Base-by-base conservation (phyloP, 2,797 vertebrate species). In the Centropyge bicolor region DNA sequence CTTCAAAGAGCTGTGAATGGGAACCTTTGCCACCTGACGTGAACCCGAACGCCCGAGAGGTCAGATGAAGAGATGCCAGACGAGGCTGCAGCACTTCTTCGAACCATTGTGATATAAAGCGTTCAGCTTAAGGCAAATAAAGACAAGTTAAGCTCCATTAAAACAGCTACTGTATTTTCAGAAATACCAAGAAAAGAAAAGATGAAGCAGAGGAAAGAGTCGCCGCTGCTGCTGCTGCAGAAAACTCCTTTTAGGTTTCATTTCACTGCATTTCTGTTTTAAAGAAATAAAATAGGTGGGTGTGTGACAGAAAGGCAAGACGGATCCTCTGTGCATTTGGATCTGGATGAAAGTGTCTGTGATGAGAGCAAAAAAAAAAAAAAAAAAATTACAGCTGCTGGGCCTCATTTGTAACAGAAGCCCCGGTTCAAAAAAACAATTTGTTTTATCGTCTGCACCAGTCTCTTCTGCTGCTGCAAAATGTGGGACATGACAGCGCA, bases 401-500 rank as follows among this genome's bases (percentile, higher is more conserved):
- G 71, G 65, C 77, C 41, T 84, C 70, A 27, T 82, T 76, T 82
- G 67, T 57, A 68, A 61, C 54, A 64, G 69, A 59, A 70, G 54
- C 62, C 4, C 8, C 0, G 35, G 20, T 75, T 56, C 16, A 62
- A 5, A 73, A 64, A 69, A 74, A 74, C 74, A 59, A 71, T 86
- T 80, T 68, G 40, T 72, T 78, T 78, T 43, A 83, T 77, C 16
- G 59, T 75, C 78, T 51, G 78, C 81, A 72, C 45, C 81, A 45
- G 67, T 74, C 68, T 73, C 52, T 65, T 57, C 68, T 70, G 1
- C 6, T 24, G 59, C 80, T 56, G 74, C 71, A 49, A 49, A 73
- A 86, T 80, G 78, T 63, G 70, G 73, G 76, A 86, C 86, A 84
- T 81, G 74, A 80, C 72, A 73, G 68, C 41, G 74, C 66, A 79